Percentiles rank a stretch among this genome's conserved stretches.
phyloP scores from a whole-genome alignment of 2,888 invertebrate species.

The Drosophila peninsularis region DNA sequence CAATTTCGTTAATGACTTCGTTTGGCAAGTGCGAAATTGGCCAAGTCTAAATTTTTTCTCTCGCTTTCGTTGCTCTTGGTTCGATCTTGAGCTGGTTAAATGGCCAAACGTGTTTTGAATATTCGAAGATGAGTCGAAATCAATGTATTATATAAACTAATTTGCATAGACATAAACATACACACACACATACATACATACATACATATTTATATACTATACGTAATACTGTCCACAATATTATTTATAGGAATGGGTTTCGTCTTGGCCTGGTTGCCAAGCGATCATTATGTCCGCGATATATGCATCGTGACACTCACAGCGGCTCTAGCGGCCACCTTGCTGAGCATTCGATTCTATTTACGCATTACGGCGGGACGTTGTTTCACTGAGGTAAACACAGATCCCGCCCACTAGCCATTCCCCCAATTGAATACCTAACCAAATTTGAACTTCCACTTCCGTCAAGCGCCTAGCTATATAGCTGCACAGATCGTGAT shows the following conservation, averaged over 20 bases:
- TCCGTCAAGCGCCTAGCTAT: constrained; percentile 2
- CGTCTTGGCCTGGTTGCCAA: constrained; percentile 75
- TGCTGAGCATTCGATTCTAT: constrained; percentile 82
- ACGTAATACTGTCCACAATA: constrained; percentile 43
- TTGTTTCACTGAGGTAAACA: constrained; percentile 82
- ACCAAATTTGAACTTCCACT: constrained; percentile 7
- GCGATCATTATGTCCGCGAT: constrained; percentile 76
- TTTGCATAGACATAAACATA: constrained; percentile 61
- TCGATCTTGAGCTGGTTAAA: constrained; percentile 19
- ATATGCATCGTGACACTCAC: constrained; percentile 70
- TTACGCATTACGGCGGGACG: constrained; percentile 82
- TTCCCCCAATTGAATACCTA: not conserved
- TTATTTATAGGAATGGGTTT: constrained; percentile 81
- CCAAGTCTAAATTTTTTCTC: constrained; percentile 2
- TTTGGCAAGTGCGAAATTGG: constrained; percentile 22
- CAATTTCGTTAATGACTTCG: constrained; percentile 18
- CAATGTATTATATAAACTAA: constrained; percentile 52
- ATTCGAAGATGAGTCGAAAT: constrained; percentile 26
- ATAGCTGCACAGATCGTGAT: constrained; percentile 4
- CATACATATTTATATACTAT: constrained; percentile 26
- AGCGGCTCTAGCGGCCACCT: constrained; percentile 77
- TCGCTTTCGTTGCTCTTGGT: not conserved
- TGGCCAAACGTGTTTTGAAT: constrained; percentile 57
- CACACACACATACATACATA: constrained; percentile 21
- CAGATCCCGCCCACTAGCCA: constrained; percentile 3